Base-by-base conservation (phyloP, 2,797 vertebrate genomes). In the Notoglanidium macrostoma region DNA sequence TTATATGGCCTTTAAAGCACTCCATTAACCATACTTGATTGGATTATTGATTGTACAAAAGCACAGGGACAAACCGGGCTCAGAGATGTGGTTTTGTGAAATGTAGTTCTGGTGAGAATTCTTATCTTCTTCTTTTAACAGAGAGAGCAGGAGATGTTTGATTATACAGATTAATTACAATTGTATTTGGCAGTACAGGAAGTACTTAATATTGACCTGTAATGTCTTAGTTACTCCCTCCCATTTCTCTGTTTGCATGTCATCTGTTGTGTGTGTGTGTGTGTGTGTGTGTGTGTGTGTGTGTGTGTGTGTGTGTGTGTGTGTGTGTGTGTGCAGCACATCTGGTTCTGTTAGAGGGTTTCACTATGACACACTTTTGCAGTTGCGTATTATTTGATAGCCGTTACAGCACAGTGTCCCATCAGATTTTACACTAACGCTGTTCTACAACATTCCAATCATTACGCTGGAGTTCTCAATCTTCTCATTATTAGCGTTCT, bases 1-100 rank as follows among this genome's bases (percentile, higher is more conserved):
- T 87, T 77, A 68, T 29, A 59, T 23, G 92, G 72, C 51, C 80
- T 83, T 83, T 74, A 76, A 49, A 77, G 35, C 72, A 77, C 17
- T 63, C 72, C 35, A 65, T 81, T 72, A 70, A 35, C 72, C 46
- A 54, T 57, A 29, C 29, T 35, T 54, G 35, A 54, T 54, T 67
- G 26, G 35, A 68, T 35, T 87, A 87, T 84, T 82, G 35, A 85
- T 63, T 46, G 46, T 80, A 85, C 35, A 70, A 86, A 55, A 74
- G 84, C 72, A 82, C 51, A 32, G 78, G 67, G 81, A 76, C 70
- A 82, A 83, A 68, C 46, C 54, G n/a, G 46, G 11, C 46, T 68
- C 17, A 11, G 61, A 40, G 49, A 84, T 68, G 65, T 68, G 61
- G 73, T 32, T 15, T 11, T 74, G 80, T 35, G 70, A 87, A 87